A percentile compares a stretch with the other conserved stretches of the same genome.
These are phyloP conservation scores for Macrotus californicus DNA, from an alignment of 2,113 vertebrate species.

Conservation along the genomic window DNA sequence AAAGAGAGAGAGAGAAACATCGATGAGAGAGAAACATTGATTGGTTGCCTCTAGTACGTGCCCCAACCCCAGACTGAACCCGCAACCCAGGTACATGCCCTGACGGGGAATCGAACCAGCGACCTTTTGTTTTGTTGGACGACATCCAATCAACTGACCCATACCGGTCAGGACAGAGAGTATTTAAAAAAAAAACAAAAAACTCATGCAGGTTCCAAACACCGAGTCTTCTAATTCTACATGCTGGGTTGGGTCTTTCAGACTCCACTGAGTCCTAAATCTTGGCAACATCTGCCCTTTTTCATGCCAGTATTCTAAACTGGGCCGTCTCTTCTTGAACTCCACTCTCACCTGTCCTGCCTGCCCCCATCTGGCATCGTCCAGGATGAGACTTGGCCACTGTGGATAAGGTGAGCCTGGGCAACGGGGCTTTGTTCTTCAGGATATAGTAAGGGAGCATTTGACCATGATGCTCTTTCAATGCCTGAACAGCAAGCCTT, in stretches of 20 bases:
- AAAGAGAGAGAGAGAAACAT: too few relatives aligned
- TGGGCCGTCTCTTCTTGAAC: neutral
- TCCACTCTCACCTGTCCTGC: neutral
- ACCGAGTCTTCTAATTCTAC: neutral
- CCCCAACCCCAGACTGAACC: too few relatives aligned
- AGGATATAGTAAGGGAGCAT: neutral
- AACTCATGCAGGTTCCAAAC: neutral
- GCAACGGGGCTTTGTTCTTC: neutral
- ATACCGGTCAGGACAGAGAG: too few relatives aligned
- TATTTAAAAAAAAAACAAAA: too few relatives aligned
- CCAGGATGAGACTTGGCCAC: neutral
- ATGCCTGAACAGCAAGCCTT: neutral
- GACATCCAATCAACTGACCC: too few relatives aligned
- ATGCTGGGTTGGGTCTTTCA: neutral
- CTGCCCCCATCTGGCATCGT: neutral
- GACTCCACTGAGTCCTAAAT: neutral
- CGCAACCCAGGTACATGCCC: too few relatives aligned
- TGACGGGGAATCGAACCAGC: too few relatives aligned
- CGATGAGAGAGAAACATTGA: too few relatives aligned
- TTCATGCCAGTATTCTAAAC: neutral
- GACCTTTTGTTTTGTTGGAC: too few relatives aligned
- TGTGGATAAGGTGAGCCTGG: neutral
- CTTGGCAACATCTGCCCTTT: neutral
- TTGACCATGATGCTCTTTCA: neutral
- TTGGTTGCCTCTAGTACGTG: too few relatives aligned